Percentiles rank a stretch among this genome's conserved stretches.
Evolutionary conservation across 2,888 invertebrate genomes (phyloP).

Genomic region (Erebia epiphron): DNA sequence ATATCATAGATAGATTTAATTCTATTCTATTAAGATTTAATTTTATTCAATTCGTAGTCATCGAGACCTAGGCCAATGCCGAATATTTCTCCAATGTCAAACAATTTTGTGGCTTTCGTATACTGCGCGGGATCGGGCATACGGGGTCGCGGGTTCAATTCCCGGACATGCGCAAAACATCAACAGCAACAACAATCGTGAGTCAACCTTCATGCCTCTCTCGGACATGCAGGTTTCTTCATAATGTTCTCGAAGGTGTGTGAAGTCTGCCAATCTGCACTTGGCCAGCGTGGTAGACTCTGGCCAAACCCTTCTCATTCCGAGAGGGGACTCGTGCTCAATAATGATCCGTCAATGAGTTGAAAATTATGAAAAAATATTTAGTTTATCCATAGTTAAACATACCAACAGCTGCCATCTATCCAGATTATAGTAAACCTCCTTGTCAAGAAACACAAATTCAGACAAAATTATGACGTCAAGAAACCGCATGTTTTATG

Average conservation of each 20-base stretch:
- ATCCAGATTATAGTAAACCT: not conserved
- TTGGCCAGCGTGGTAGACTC: not conserved
- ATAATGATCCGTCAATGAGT: too few species aligned
- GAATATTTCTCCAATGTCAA: constrained; percentile 8
- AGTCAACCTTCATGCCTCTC: too few species aligned
- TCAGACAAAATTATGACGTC: not conserved
- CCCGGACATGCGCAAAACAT: too few species aligned
- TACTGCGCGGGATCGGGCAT: constrained; percentile 25
- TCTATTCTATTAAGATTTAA: too few species aligned
- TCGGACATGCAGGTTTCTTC: too few species aligned
- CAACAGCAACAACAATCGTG: too few species aligned
- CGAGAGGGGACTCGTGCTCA: too few species aligned
- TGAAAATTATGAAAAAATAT: too few species aligned
- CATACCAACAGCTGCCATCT: constrained; percentile 7
- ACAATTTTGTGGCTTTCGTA: constrained; percentile 11
- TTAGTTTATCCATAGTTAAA: too few species aligned
- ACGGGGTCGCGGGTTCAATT: too few species aligned
- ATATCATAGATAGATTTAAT: too few species aligned
- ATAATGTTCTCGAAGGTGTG: not conserved
- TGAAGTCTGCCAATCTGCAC: not conserved
- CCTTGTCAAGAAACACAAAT: not conserved
- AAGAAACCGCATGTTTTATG: constrained; percentile 1
- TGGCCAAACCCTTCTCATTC: too few species aligned
- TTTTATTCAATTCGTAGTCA: not conserved
- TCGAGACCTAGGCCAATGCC: constrained; percentile 3